phyloP scores from a whole-genome alignment of 2,113 vertebrate genomes.

The Lepisosteus osseus region DNA sequence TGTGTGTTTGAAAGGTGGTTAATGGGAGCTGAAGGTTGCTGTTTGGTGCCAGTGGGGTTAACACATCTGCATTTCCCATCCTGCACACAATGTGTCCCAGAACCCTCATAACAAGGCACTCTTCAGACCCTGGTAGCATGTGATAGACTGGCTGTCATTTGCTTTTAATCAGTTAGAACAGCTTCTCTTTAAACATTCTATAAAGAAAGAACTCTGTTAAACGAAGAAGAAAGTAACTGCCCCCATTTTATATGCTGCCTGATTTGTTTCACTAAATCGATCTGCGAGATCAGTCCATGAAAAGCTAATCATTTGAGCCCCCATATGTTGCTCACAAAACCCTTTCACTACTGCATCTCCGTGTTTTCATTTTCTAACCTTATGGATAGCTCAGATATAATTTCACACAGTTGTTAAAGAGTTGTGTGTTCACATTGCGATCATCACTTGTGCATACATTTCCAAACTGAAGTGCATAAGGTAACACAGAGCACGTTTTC shows the following conservation, averaged over 20 bases:
- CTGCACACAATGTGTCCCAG: background rate
- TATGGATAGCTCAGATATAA: too few relatives aligned
- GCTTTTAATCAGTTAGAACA: slow-evolving; percentile 50
- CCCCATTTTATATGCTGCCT: slow-evolving; percentile 60
- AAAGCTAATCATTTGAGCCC: slow-evolving; percentile 59
- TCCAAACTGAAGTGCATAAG: too few relatives aligned
- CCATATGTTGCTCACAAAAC: slow-evolving; percentile 34
- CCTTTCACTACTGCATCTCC: background rate
- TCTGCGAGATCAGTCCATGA: slow-evolving; percentile 49
- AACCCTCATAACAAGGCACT: slow-evolving; percentile 34
- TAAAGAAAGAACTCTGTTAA: slow-evolving; percentile 61
- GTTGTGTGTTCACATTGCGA: too few relatives aligned
- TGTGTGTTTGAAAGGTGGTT: slow-evolving; percentile 32
- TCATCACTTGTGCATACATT: too few relatives aligned
- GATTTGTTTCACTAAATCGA: slow-evolving; percentile 63
- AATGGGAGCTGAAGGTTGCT: slow-evolving; percentile 20
- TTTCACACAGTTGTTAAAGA: too few relatives aligned
- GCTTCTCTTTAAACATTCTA: slow-evolving; percentile 44
- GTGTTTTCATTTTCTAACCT: slow-evolving; percentile 17
- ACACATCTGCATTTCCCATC: slow-evolving; percentile 11
- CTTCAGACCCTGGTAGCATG: slow-evolving; percentile 43
- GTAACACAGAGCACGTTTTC: too few relatives aligned
- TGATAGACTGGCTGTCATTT: slow-evolving; percentile 50
- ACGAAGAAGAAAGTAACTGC: slow-evolving; percentile 59
- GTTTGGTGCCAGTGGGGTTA: too few relatives aligned